phyloP scores from a whole-genome alignment of 2,797 vertebrate species.

The Sternotherus odoratus region DNA sequence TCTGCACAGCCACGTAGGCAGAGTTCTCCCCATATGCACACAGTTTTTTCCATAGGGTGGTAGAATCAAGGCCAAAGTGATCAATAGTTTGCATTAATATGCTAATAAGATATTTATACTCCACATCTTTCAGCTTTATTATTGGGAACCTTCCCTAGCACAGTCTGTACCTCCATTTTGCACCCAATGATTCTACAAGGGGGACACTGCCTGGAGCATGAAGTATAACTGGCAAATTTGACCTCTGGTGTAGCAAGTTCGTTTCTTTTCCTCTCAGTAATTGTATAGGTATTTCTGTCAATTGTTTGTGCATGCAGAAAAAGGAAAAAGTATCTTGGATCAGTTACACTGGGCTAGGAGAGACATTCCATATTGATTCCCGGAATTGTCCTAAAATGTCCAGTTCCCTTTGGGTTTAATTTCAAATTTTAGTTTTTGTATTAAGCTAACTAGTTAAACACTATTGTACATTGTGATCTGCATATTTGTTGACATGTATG shows the following conservation, averaged over 20 bases:
- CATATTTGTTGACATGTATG: background rate
- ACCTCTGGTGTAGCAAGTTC: background rate
- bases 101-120: background rate
- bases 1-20: background rate
- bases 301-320: background rate
- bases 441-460: background rate
- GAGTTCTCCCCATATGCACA: background rate
- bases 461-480: background rate
- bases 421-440: background rate
- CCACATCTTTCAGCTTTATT: background rate
- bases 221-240: background rate
- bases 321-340: too few relatives aligned
- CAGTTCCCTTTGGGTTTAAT: background rate
- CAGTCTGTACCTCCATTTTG: background rate
- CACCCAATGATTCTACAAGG: background rate
- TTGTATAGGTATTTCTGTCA: background rate
- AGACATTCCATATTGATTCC: background rate
- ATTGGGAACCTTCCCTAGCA: background rate
- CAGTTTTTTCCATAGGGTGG: background rate
- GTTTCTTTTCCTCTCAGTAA: background rate
- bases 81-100: background rate
- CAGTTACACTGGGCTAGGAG: background rate
- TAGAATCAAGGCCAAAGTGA: background rate
- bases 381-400: background rate
- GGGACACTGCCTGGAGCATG: background rate